Evolutionary conservation across 2,113 vertebrate genomes (phyloP).

Genomic region (Crocuta crocuta): DNA sequence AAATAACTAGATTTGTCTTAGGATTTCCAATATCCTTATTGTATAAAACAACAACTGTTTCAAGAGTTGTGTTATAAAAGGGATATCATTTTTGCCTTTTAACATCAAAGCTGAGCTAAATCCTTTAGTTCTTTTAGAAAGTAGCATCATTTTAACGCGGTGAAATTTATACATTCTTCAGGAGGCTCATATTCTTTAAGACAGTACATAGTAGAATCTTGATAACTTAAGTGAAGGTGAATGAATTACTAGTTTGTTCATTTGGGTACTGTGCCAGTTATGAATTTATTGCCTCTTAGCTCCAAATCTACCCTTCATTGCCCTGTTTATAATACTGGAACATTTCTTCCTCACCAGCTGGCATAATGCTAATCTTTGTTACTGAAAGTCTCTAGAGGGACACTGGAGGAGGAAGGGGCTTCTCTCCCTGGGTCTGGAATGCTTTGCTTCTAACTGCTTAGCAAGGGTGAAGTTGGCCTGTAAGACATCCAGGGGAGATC

Average conservation of each 20-base stretch:
- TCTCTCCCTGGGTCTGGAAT: background rate
- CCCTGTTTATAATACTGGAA: background rate
- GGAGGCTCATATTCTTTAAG: background rate
- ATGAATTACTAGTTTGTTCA: background rate
- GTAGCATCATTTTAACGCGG: background rate
- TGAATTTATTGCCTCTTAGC: background rate
- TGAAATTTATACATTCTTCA: background rate
- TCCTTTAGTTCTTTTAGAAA: background rate
- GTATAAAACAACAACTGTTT: background rate
- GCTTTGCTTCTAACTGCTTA: background rate
- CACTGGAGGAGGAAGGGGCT: background rate
- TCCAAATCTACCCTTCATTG: background rate
- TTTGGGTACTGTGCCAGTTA: background rate
- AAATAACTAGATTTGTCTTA: background rate
- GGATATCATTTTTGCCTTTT: background rate
- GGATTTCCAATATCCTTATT: background rate
- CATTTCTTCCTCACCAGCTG: background rate
- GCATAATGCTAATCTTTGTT: background rate
- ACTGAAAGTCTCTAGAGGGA: background rate
- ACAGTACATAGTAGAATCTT: background rate
- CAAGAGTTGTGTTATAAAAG: background rate
- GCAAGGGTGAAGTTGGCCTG: too few relatives aligned
- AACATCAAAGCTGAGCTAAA: background rate
- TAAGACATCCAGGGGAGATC: background rate
- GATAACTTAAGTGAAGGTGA: constrained; percentile 6